Evolutionary conservation across 2,888 invertebrate species (phyloP).

Genomic region (Drosophila meridionalis): DNA sequence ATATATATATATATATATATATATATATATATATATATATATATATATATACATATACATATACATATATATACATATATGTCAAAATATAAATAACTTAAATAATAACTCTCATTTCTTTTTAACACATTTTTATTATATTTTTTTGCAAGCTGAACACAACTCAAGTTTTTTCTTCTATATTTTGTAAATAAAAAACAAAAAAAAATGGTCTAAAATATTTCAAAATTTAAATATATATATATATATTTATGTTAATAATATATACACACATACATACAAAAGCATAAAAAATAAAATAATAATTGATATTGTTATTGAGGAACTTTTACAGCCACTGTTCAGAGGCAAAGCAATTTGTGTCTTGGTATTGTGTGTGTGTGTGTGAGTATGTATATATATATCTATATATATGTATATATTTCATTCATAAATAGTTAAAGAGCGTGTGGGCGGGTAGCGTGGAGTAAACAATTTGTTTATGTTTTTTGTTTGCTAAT

Average conservation of each 20-base stretch:
- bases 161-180: conserved; percentile 50
- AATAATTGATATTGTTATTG: conserved; percentile 60
- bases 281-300: conserved; percentile 15
- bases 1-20: neutral
- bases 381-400: neutral
- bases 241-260: neutral
- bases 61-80: neutral
- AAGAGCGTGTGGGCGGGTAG: neutral
- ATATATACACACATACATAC: neutral
- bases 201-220: conserved; percentile 11
- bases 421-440: neutral
- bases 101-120: neutral
- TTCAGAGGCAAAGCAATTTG: conserved; percentile 81
- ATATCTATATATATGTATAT: neutral
- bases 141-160: conserved; percentile 50
- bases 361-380: conserved; percentile 6
- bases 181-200: neutral
- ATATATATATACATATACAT: neutral
- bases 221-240: conserved; percentile 21
- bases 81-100: too few species aligned
- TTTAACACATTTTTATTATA: conserved; percentile 2
- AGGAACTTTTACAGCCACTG: conserved; percentile 84
- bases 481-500: neutral
- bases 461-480: neutral
- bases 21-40: neutral